These are phyloP conservation scores for Clarias fuscus DNA, from an alignment of 2,797 vertebrate species.

Conservation along the genomic window DNA sequence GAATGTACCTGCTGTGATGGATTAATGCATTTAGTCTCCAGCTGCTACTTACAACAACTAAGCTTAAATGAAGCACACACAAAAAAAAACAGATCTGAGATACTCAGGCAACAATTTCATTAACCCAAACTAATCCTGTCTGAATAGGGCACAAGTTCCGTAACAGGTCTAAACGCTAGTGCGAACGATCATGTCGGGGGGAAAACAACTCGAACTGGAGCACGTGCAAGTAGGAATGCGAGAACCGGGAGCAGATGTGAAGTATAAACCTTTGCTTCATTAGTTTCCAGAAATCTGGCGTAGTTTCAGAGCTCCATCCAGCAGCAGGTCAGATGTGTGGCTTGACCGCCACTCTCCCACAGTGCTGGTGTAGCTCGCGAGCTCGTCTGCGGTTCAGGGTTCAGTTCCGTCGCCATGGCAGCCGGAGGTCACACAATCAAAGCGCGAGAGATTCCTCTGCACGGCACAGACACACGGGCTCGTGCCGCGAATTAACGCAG, in stretches of 20 bases:
- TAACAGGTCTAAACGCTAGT: not conserved
- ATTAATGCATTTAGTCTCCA: no score
- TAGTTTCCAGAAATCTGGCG: not conserved
- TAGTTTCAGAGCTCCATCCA: no score
- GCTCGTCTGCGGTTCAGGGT: not conserved
- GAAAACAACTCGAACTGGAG: not conserved
- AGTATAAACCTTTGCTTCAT: not conserved
- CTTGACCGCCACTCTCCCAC: not conserved
- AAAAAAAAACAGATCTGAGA: no score
- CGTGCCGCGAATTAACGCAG: not conserved
- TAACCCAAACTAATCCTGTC: not conserved
- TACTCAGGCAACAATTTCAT: not conserved
- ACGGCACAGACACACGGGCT: not conserved
- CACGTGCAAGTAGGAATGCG: not conserved
- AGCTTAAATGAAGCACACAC: no score
- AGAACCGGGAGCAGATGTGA: not conserved
- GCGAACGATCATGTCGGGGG: no score
- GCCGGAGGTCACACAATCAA: constrained; percentile 34
- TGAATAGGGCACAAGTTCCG: not conserved
- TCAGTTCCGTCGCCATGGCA: constrained; percentile 46
- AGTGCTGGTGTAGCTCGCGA: not conserved
- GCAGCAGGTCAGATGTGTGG: not conserved
- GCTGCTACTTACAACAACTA: no score
- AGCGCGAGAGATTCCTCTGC: constrained; percentile 34
- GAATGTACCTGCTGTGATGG: no score